Conservation (phyloP, 2,797 vertebrate genomes). For the Sus cebifrons region DNA sequence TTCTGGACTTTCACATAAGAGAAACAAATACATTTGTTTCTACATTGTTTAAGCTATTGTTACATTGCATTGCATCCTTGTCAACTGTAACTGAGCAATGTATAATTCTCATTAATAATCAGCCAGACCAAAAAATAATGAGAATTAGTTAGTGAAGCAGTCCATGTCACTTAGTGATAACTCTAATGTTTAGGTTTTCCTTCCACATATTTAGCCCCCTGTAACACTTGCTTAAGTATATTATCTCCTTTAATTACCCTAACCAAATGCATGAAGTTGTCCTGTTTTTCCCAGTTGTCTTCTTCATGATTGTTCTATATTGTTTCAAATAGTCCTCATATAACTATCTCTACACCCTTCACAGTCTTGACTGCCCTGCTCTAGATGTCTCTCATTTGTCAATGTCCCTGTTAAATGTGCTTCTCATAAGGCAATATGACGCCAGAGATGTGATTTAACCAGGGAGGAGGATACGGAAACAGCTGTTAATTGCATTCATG, state of each 20-base stretch:
- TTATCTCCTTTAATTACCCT: neutral
- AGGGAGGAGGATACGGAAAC: neutral
- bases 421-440: neutral
- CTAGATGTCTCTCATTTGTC: neutral
- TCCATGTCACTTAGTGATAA: neutral
- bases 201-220: neutral
- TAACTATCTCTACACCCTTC: neutral
- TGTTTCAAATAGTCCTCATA: neutral
- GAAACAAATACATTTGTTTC: neutral
- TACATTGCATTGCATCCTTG: neutral
- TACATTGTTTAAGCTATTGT: neutral
- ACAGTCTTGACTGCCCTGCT: neutral
- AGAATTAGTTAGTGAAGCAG: constrained; percentile 14
- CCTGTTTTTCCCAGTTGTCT: neutral
- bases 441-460: neutral
- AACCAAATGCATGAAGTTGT: neutral
- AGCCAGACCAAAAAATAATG: neutral
- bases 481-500: neutral
- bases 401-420: neutral
- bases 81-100: neutral
- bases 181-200: neutral
- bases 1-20: constrained; percentile 8
- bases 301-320: neutral
- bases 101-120: neutral
- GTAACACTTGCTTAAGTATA: neutral